Evolutionary conservation across 2,113 vertebrate species (phyloP).

Genomic region (Steatornis caripensis): DNA sequence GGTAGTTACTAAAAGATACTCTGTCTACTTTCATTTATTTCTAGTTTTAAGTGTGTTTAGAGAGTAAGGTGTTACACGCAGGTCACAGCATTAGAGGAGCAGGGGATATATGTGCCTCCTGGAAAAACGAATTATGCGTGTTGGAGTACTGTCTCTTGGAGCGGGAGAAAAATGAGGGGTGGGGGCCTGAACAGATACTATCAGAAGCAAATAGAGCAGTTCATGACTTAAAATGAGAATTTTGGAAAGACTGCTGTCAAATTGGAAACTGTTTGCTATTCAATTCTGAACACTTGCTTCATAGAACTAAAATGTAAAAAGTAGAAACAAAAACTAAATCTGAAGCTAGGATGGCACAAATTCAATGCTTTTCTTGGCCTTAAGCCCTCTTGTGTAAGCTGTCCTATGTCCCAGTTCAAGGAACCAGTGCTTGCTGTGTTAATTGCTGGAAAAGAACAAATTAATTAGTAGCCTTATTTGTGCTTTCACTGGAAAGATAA

Average conservation of each 20-base stretch:
- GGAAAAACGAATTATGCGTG: not conserved
- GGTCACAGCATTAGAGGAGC: not conserved
- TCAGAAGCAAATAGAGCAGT: not conserved
- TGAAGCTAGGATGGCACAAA: not conserved
- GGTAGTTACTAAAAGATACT: not conserved
- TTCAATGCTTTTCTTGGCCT: slow-evolving; percentile 3
- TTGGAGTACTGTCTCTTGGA: not conserved
- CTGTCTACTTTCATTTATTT: not conserved
- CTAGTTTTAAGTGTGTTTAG: not conserved
- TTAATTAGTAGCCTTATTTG: not conserved
- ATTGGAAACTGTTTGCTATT: not conserved
- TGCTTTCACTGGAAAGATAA: not conserved
- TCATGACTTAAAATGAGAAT: not conserved
- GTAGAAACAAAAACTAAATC: not conserved
- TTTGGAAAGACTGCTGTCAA: not conserved
- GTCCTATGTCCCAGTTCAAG: not conserved
- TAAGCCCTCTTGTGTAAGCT: not conserved
- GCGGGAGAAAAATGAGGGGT: not conserved
- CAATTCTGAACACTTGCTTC: not conserved
- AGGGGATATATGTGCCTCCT: not conserved
- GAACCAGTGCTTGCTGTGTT: not conserved
- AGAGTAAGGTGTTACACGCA: not conserved
- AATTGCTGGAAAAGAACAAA: slow-evolving; percentile 27
- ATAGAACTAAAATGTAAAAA: not conserved
- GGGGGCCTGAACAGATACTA: not conserved